Evolutionary conservation across 2,797 vertebrate species (phyloP).

Genomic region (Poecilia picta): DNA sequence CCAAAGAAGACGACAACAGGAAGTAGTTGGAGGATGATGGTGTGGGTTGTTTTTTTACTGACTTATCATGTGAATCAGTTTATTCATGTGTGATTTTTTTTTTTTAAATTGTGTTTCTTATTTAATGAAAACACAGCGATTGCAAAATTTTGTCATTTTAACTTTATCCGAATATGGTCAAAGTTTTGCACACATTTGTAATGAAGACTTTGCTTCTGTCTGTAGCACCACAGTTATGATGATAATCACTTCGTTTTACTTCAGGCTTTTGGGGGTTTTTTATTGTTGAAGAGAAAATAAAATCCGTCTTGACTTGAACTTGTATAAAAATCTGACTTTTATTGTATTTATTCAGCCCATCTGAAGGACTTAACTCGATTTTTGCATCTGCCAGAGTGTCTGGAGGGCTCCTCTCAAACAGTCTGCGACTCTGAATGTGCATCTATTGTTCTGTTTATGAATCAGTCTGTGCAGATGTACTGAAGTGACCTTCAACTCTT

Average conservation of each 20-base stretch:
- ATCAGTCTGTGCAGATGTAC: constrained; percentile 1
- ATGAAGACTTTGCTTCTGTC: neutral
- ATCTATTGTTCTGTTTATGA: neutral
- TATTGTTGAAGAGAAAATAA: neutral
- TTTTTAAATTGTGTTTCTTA: neutral
- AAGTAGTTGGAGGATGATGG: no score
- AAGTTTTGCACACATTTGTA: neutral
- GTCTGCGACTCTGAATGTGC: neutral
- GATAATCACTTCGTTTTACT: neutral
- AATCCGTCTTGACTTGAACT: neutral
- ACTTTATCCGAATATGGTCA: no score
- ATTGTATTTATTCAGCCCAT: neutral
- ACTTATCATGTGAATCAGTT: no score
- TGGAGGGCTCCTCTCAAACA: neutral
- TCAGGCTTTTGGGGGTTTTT: neutral
- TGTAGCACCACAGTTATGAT: neutral
- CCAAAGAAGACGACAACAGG: no score
- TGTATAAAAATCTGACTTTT: neutral
- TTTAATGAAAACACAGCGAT: no score
- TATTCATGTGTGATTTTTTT: neutral
- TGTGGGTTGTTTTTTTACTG: no score
- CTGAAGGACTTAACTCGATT: neutral
- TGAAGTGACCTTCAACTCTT: constrained; percentile 26
- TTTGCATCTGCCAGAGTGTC: neutral
- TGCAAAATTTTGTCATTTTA: no score